Conservation (phyloP, 2,797 vertebrate genomes). For the Poeciliopsis presidionis region DNA sequence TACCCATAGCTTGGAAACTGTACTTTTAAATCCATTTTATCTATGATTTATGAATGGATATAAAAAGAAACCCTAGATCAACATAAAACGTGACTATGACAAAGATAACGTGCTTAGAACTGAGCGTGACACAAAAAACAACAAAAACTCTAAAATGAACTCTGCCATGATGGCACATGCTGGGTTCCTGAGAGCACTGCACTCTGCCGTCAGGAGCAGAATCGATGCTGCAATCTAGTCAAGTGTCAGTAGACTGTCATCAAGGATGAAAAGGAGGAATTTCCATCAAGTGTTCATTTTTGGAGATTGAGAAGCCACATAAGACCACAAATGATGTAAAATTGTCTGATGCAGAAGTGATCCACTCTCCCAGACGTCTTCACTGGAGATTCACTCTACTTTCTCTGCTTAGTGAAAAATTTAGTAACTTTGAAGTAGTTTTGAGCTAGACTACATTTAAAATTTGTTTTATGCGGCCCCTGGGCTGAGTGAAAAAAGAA, state of each 20-base stretch:
- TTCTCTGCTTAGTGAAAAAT: constrained; percentile 59
- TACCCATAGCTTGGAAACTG: too few species aligned
- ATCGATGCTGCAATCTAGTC: constrained; percentile 76
- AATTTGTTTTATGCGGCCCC: constrained; percentile 31
- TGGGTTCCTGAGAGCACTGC: constrained; percentile 58
- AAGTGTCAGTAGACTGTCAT: constrained; percentile 69
- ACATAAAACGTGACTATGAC: not conserved
- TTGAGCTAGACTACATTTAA: constrained; percentile 43
- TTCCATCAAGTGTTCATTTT: constrained; percentile 76
- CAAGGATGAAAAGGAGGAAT: constrained; percentile 65
- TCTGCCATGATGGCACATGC: constrained; percentile 6
- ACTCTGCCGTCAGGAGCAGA: constrained; percentile 53
- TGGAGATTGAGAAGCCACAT: constrained; percentile 59
- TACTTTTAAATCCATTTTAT: too few species aligned
- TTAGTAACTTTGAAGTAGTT: constrained; percentile 69
- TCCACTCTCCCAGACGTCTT: constrained; percentile 67
- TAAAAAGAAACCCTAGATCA: not conserved
- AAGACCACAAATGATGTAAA: constrained; percentile 61
- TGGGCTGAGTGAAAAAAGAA: constrained; percentile 51
- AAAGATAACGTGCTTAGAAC: not conserved
- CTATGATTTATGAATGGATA: not conserved
- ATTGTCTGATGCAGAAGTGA: constrained; percentile 63
- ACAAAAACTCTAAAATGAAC: constrained; percentile 20
- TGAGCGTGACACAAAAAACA: not conserved
- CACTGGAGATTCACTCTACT: constrained; percentile 70